Conservation (phyloP, 1,140 invertebrate genomes). For the Octopus bimaculoides region DNA sequence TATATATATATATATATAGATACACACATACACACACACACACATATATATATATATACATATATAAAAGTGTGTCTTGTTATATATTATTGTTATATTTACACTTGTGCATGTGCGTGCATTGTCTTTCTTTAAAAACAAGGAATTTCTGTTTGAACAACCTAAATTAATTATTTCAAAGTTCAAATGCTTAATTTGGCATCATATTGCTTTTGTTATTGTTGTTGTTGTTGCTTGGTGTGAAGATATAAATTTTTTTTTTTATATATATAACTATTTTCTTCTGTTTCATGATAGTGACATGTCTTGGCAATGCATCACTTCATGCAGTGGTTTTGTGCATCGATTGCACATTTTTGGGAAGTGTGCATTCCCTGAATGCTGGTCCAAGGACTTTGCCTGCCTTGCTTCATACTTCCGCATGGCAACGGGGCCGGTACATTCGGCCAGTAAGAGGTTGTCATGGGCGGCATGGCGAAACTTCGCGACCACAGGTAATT, state of each 20-base stretch:
- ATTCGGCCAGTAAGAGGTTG: background rate
- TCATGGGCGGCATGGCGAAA: background rate
- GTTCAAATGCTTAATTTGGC: too few species aligned
- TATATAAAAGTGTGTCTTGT: background rate
- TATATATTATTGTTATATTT: too few species aligned
- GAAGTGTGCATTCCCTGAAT: slow-evolving; percentile 4
- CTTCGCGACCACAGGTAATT: background rate
- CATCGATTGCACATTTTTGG: background rate
- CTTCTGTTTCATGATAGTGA: too few species aligned
- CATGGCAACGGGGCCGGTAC: background rate
- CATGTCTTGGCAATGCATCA: too few species aligned
- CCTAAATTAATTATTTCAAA: too few species aligned
- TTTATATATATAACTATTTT: too few species aligned
- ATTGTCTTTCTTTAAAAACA: too few species aligned
- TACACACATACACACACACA: background rate
- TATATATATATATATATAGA: background rate
- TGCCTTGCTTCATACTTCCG: background rate
- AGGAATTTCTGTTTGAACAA: too few species aligned
- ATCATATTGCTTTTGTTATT: too few species aligned
- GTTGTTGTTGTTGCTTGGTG: too few species aligned
- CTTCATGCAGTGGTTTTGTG: background rate
- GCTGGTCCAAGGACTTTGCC: background rate
- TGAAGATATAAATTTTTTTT: too few species aligned
- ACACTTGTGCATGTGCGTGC: too few species aligned
- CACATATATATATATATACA: background rate